Evolutionary conservation across 2,113 vertebrate species (phyloP).

Genomic region (Calidris pygmaea): DNA sequence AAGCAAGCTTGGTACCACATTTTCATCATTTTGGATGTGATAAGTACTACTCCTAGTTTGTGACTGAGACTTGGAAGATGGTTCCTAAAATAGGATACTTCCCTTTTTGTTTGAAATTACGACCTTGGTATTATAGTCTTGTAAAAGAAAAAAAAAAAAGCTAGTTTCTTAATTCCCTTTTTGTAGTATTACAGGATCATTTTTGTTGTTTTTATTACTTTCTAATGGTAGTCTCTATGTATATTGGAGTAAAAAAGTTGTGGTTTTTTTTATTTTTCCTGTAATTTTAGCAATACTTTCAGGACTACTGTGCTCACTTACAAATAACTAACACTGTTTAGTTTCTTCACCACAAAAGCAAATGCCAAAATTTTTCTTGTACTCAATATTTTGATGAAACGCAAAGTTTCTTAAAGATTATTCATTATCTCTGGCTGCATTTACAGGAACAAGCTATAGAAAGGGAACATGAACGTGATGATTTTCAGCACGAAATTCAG

Average conservation of each 20-base stretch:
- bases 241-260: neutral
- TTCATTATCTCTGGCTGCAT: neutral
- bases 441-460: constrained; percentile 91
- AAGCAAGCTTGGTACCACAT: neutral
- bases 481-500: constrained; percentile 95
- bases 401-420: neutral
- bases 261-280: neutral
- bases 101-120: neutral
- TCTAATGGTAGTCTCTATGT: neutral
- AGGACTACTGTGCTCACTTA: neutral
- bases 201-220: neutral
- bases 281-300: neutral
- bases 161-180: neutral
- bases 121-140: neutral
- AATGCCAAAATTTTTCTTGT: neutral
- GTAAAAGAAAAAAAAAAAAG: neutral
- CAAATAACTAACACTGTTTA: no score
- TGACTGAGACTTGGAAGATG: neutral
- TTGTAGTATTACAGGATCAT: neutral
- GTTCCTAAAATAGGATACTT: neutral
- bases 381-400: neutral
- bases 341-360: neutral
- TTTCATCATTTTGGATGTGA: neutral
- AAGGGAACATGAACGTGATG: constrained; percentile 93
- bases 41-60: neutral